Evolutionary conservation across 2,888 invertebrate genomes (phyloP).

Genomic region (Nomada ruficornis): DNA sequence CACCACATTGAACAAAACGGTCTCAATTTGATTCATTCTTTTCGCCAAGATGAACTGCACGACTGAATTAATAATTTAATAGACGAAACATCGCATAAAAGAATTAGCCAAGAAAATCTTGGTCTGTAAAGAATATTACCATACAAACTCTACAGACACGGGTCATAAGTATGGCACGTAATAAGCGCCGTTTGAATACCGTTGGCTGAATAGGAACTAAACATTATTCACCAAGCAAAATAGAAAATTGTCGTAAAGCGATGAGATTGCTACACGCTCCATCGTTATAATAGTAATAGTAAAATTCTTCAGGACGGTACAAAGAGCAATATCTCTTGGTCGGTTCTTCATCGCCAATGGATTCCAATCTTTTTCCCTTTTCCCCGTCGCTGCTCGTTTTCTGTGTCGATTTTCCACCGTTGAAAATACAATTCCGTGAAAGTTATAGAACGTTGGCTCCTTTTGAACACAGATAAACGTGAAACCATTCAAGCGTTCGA

Average conservation of each 20-base stretch:
- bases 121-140: too few relatives aligned
- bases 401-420: not conserved
- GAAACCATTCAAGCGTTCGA: not conserved
- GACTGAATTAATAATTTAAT: too few relatives aligned
- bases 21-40: too few relatives aligned
- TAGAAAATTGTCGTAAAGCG: conserved; percentile 52
- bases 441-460: conserved; percentile 4
- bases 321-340: conserved; percentile 40
- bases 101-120: too few relatives aligned
- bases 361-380: conserved; percentile 14
- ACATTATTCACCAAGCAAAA: conserved; percentile 57
- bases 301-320: conserved; percentile 36
- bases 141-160: not conserved
- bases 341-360: conserved; percentile 23
- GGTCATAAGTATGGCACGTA: conserved; percentile 33
- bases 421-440: conserved; percentile 21
- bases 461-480: conserved; percentile 12
- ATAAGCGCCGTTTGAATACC: conserved; percentile 57
- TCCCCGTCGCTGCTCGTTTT: not conserved
- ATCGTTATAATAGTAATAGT: conserved; percentile 57
- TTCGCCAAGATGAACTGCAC: too few relatives aligned
- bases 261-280: conserved; percentile 35
- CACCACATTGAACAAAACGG: too few relatives aligned
- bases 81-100: too few relatives aligned
- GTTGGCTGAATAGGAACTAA: conserved; percentile 51